Conservation (phyloP, 2,888 invertebrate species). For the Apamea anceps region DNA sequence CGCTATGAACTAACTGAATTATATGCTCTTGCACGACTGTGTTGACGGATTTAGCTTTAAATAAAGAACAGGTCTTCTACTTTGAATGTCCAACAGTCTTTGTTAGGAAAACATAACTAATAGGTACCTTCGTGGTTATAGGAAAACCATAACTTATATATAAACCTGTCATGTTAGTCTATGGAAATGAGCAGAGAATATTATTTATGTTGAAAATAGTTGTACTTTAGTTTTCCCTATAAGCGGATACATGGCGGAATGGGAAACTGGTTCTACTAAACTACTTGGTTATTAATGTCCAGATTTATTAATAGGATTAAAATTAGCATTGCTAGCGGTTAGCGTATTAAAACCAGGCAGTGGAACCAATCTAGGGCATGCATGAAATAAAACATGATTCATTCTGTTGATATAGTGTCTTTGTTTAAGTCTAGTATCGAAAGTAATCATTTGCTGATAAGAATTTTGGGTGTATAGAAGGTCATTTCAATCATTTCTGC, state of each 20-base stretch:
- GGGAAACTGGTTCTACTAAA: conserved; percentile 33
- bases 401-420: background rate
- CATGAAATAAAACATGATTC: conserved; percentile 33
- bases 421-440: conserved; percentile 14
- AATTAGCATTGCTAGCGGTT: conserved; percentile 38
- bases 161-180: conserved; percentile 33
- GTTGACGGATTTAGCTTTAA: conserved; percentile 31
- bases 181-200: conserved; percentile 38
- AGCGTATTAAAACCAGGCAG: conserved; percentile 14
- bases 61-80: conserved; percentile 27
- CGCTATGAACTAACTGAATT: conserved; percentile 49
- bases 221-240: conserved; percentile 36
- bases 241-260: conserved; percentile 25
- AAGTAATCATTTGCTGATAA: background rate
- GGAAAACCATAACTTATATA: conserved; percentile 41
- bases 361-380: conserved; percentile 26
- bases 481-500: background rate
- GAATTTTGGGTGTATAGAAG: background rate
- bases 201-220: conserved; percentile 42
- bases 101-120: conserved; percentile 27
- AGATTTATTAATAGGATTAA: conserved; percentile 41
- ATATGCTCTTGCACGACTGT: conserved; percentile 42
- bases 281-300: conserved; percentile 37
- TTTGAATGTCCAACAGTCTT: conserved; percentile 31
- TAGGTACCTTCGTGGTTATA: conserved; percentile 17